A percentile compares a stretch with the other conserved stretches of the same genome.
Evolutionary conservation across 2,888 invertebrate species (phyloP).

Genomic region (Orchestes rusci): DNA sequence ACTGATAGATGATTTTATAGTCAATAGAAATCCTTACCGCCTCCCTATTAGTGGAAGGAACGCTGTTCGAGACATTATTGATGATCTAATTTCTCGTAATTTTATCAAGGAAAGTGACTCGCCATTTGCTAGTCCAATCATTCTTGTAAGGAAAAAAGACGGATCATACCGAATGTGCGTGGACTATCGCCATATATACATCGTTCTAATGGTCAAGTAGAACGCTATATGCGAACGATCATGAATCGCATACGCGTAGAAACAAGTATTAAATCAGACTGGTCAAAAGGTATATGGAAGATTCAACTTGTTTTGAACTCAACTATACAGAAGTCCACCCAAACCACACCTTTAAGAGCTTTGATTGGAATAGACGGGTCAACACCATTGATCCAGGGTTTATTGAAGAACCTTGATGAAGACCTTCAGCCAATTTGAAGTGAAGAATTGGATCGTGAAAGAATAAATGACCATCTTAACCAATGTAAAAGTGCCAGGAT

Average conservation of each 20-base stretch:
- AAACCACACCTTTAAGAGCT: neutral
- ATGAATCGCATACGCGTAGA: too few relatives aligned
- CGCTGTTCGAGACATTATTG: constrained; percentile 18
- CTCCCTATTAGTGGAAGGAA: constrained; percentile 14
- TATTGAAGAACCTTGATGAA: neutral
- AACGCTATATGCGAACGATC: too few relatives aligned
- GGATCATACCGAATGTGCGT: constrained; percentile 20
- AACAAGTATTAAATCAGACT: too few relatives aligned
- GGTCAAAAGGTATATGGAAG: neutral
- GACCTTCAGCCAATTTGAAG: neutral
- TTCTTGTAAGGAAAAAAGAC: constrained; percentile 21
- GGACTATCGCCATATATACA: constrained; percentile 19
- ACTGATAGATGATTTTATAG: constrained; percentile 1
- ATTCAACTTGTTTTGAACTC: neutral
- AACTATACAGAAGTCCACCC: neutral
- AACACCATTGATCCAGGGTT: neutral
- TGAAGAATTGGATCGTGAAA: neutral
- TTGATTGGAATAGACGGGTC: neutral
- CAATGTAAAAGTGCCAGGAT: neutral
- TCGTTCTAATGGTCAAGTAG: neutral
- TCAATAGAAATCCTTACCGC: constrained; percentile 4
- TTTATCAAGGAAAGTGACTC: constrained; percentile 19
- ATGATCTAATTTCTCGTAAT: constrained; percentile 14
- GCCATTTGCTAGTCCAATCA: constrained; percentile 19
- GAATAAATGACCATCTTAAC: neutral